These are phyloP conservation scores for Cephus pygmeus DNA, from an alignment of 2,888 invertebrate species.

Conservation along the genomic window DNA sequence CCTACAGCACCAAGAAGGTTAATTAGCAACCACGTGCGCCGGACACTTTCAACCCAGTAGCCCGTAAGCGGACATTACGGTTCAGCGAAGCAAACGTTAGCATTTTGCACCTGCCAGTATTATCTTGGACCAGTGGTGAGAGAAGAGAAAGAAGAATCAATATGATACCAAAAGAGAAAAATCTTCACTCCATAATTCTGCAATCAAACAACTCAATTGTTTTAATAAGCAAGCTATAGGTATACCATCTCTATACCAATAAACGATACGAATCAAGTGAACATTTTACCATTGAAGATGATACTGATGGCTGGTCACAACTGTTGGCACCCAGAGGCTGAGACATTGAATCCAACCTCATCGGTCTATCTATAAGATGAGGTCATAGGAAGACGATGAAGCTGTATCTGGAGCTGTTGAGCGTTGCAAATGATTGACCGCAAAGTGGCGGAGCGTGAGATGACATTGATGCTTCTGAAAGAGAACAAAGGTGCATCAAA, in stretches of 20 bases:
- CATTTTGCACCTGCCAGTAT: not conserved
- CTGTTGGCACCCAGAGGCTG: not conserved
- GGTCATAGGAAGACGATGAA: not conserved
- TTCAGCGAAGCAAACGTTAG: constrained; percentile 17
- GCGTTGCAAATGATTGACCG: constrained; percentile 28
- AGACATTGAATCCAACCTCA: not conserved
- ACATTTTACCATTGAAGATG: not conserved
- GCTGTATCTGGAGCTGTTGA: not conserved
- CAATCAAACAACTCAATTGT: not conserved
- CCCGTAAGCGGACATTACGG: constrained; percentile 49
- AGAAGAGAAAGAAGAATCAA: not conserved
- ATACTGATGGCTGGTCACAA: not conserved
- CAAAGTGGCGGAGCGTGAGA: constrained; percentile 42
- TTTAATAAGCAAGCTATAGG: not conserved
- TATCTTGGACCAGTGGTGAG: not conserved
- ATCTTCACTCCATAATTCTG: not conserved
- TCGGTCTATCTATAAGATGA: not conserved
- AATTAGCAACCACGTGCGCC: constrained; percentile 52
- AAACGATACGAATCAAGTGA: not conserved
- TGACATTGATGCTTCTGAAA: constrained; percentile 27
- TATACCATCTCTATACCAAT: not conserved
- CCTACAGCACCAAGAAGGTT: constrained; percentile 42
- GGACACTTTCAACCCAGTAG: constrained; percentile 51
- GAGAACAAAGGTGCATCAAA: constrained; percentile 16
- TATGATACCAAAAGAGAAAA: not conserved